Percentiles rank a stretch among this genome's conserved stretches.
Conservation (phyloP, 1,140 invertebrate genomes). For the Anagrus nilaparvatae region DNA sequence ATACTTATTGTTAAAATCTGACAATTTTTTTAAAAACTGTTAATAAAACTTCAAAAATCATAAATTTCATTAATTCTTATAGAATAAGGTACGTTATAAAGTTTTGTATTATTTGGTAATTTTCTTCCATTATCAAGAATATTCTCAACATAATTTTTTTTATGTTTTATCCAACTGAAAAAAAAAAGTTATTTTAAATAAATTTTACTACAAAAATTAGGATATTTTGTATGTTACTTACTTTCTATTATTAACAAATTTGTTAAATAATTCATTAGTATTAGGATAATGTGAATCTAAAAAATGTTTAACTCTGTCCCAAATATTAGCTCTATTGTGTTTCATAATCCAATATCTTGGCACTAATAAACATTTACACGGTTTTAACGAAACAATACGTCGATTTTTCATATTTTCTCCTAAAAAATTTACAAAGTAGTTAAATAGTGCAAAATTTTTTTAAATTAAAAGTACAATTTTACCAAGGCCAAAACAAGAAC, state of each 20-base stretch:
- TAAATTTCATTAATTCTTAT: constrained; percentile 46
- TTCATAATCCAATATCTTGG: constrained; percentile 51
- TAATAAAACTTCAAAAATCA: too few species aligned
- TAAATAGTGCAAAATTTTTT: constrained; percentile 1
- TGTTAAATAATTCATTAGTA: constrained; percentile 43
- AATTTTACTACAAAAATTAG: neutral
- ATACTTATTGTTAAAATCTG: too few species aligned
- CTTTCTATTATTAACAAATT: constrained; percentile 40
- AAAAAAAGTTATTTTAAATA: constrained; percentile 1
- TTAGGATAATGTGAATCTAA: constrained; percentile 49
- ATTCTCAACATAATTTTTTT: constrained; percentile 39
- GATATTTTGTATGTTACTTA: constrained; percentile 11
- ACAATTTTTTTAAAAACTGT: too few species aligned
- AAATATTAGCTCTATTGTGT: constrained; percentile 52
- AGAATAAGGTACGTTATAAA: constrained; percentile 53
- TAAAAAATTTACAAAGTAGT: constrained; percentile 15
- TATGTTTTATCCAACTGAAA: constrained; percentile 43
- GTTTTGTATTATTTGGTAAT: constrained; percentile 42
- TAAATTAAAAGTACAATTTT: neutral
- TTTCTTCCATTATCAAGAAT: constrained; percentile 37
- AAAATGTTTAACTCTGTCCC: constrained; percentile 49
- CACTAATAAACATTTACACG: constrained; percentile 47
- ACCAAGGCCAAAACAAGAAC: constrained; percentile 37
- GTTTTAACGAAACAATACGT: constrained; percentile 45
- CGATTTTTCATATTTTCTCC: constrained; percentile 52